A percentile compares a stretch with the other conserved stretches of the same genome.
Conservation (phyloP, 2,888 invertebrate species). For the Zele albiditarsus region DNA sequence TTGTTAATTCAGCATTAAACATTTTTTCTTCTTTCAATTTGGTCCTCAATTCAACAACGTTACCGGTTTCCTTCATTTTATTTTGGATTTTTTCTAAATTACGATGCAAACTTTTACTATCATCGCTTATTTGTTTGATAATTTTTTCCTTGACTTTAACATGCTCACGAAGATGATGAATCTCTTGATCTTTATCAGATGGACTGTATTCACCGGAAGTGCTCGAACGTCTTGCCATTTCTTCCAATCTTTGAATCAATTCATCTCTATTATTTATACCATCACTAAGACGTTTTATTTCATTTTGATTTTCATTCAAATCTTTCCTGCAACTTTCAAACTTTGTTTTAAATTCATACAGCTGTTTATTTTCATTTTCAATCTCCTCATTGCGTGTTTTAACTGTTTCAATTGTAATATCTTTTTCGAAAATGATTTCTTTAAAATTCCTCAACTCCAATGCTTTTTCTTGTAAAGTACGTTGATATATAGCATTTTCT, state of each 20-base stretch:
- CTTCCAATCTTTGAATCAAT: constrained; percentile 64
- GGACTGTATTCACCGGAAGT: constrained; percentile 60
- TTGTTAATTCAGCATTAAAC: constrained; percentile 69
- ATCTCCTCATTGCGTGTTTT: constrained; percentile 62
- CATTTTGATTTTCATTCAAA: constrained; percentile 56
- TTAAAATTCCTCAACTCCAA: constrained; percentile 74
- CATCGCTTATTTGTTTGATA: constrained; percentile 77
- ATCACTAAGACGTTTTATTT: constrained; percentile 62
- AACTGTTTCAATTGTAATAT: constrained; percentile 62
- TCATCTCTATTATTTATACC: constrained; percentile 64
- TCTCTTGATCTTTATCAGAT: constrained; percentile 81
- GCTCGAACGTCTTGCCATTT: constrained; percentile 63
- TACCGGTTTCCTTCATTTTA: constrained; percentile 76
- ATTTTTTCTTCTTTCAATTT: constrained; percentile 76
- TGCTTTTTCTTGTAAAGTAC: constrained; percentile 73
- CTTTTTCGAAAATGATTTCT: constrained; percentile 68
- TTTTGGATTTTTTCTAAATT: constrained; percentile 74
- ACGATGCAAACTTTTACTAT: constrained; percentile 75
- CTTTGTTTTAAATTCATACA: constrained; percentile 73
- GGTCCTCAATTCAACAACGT: constrained; percentile 77
- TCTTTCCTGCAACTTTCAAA: constrained; percentile 64
- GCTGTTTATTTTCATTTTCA: constrained; percentile 65
- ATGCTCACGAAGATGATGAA: constrained; percentile 77
- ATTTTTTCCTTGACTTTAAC: constrained; percentile 76
- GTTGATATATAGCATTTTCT: constrained; percentile 66